Conservation (phyloP, 2,113 vertebrate genomes). For the Tamias sibiricus region DNA sequence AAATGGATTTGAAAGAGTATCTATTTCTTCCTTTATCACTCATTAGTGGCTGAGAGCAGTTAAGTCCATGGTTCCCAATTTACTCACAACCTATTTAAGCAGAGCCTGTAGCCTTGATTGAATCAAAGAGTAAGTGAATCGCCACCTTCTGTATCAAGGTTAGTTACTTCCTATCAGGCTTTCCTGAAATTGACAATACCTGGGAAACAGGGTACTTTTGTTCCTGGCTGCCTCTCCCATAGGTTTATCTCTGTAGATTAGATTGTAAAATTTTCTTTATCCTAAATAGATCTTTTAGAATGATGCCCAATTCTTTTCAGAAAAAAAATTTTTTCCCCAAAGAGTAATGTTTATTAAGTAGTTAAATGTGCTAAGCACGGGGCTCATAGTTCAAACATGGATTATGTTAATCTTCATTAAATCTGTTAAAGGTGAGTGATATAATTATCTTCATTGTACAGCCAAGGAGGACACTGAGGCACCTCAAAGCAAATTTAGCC, state of each 20-base stretch:
- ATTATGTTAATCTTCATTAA: neutral
- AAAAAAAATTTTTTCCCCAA: neutral
- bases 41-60: slow-evolving; percentile 1
- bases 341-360: neutral
- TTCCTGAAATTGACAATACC: neutral
- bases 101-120: neutral
- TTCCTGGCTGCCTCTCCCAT: neutral
- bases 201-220: neutral
- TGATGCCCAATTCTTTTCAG: neutral
- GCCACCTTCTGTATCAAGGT: neutral
- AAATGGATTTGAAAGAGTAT: neutral
- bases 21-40: neutral
- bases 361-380: neutral
- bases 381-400: neutral
- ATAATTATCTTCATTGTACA: neutral
- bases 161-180: neutral
- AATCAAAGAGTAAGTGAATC: neutral
- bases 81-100: neutral
- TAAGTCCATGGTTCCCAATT: neutral
- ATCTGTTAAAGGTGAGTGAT: neutral
- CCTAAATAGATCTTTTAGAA: neutral
- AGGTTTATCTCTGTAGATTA: neutral
- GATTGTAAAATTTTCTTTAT: neutral
- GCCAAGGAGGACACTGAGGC: neutral
- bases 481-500: neutral